Evolutionary conservation across 2,888 invertebrate species (phyloP).

Genomic region (Elgonia sp.): DNA sequence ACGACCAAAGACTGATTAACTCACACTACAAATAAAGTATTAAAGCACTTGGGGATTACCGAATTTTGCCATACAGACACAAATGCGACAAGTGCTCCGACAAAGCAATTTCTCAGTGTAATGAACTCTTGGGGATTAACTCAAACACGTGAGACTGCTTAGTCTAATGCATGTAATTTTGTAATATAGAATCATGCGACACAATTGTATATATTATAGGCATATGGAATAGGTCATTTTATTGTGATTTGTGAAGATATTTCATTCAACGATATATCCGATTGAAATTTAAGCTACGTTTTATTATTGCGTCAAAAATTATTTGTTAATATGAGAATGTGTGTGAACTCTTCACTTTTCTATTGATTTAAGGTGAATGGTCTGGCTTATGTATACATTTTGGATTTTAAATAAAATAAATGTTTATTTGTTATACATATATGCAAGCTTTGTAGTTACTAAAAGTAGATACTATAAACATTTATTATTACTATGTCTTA

Average conservation of each 20-base stretch:
- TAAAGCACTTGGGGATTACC: slow-evolving; percentile 45
- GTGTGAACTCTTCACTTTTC: slow-evolving; percentile 52
- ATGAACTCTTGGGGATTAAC: not conserved
- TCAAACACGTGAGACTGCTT: slow-evolving; percentile 50
- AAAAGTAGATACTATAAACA: too few species aligned
- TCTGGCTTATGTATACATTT: too few species aligned
- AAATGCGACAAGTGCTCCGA: slow-evolving; percentile 27
- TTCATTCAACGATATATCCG: slow-evolving; percentile 42
- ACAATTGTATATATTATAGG: slow-evolving; percentile 74
- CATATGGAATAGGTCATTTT: slow-evolving; percentile 60
- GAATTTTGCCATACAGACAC: slow-evolving; percentile 43
- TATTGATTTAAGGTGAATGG: slow-evolving; percentile 45
- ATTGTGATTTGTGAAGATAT: slow-evolving; percentile 44
- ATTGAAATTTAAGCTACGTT: slow-evolving; percentile 34
- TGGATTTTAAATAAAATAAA: too few species aligned
- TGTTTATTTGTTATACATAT: too few species aligned
- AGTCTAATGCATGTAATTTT: slow-evolving; percentile 71
- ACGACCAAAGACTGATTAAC: slow-evolving; percentile 93
- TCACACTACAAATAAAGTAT: slow-evolving; percentile 57
- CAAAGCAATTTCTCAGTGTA: not conserved
- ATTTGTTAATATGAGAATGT: slow-evolving; percentile 26
- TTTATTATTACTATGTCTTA: too few species aligned
- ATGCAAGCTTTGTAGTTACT: too few species aligned
- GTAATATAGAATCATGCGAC: slow-evolving; percentile 70
- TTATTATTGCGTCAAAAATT: slow-evolving; percentile 8